Percentiles rank a stretch among this genome's conserved stretches.
Conservation (phyloP, 2,797 vertebrate genomes). For the Nasua narica region DNA sequence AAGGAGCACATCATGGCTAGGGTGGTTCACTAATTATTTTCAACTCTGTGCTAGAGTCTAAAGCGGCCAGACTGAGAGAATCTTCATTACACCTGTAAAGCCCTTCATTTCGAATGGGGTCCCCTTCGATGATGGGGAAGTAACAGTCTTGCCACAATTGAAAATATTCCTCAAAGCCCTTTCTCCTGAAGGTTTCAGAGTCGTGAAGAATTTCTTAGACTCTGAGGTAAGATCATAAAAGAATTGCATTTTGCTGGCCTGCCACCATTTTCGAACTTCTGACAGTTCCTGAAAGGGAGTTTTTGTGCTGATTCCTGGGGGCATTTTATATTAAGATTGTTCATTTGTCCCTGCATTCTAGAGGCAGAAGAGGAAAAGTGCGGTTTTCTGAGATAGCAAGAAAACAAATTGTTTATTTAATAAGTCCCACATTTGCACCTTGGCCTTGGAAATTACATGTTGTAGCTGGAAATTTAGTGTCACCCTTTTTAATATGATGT, state of each 20-base stretch:
- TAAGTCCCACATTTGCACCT: not conserved
- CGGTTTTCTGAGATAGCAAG: not conserved
- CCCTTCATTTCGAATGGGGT: conserved; percentile 59
- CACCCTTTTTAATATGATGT: too few species aligned
- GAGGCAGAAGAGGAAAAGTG: not conserved
- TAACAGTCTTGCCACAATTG: conserved; percentile 54
- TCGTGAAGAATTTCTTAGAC: conserved; percentile 26
- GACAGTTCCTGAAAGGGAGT: not conserved
- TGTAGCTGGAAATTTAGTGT: not conserved
- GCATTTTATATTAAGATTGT: not conserved
- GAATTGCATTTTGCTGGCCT: not conserved
- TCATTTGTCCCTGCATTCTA: not conserved
- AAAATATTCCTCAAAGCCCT: conserved; percentile 49
- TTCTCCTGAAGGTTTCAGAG: conserved; percentile 63
- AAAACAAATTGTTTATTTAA: not conserved
- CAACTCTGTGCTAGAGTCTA: conserved; percentile 56
- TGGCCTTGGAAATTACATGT: not conserved
- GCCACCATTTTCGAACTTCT: not conserved
- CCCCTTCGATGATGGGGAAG: conserved; percentile 47
- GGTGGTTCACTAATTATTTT: conserved; percentile 70
- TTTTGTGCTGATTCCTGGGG: not conserved
- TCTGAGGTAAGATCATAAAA: conserved; percentile 34
- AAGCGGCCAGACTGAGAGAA: conserved; percentile 46
- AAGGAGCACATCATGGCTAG: conserved; percentile 62
- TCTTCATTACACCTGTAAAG: conserved; percentile 53